Base-by-base conservation (phyloP, 2,888 invertebrate species). In the Drosophila histrio region DNA sequence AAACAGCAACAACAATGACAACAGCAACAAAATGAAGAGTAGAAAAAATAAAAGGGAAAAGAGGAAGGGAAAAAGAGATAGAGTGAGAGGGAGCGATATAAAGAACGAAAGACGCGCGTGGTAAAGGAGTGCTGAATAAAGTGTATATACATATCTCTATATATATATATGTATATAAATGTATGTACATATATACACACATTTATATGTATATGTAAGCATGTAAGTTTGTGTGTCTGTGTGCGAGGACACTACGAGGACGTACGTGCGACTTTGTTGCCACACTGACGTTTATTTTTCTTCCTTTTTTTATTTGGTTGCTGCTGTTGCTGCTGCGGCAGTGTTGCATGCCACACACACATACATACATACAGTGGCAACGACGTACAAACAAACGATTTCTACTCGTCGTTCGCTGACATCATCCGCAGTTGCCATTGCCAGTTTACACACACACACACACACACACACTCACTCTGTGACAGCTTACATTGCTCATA, bases 191-290 rank as follows among this genome's bases (percentile, higher is more conserved):
- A 13, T 26, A 15, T 38, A 13, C n/a, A 34, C 36, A 56, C 15
- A 24, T 24, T 13, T 11, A 3, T 22, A 8, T 11, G 39, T 38
- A 21, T 36, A 26, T 49, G 15, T 38, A 3, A 30, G 8, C 38
- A 32, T 60, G 49, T 54, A 30, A 61, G 28, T 53, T 9, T 72
- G 21, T 71, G 30, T 63, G 30, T 56, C 46, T 73, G 52, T 82
- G 72, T 60, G 59, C 84, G 87, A 88, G 81, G 81, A 82, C 81
- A 82, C 73, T 59, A 72, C 87, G 80, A 80, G 87, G 80, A 80
- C 87, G 80, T 79, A 86, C 84, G 80, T 88, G 87, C 76, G 86
- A 77, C 59, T 77, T 69, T 80, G 69, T 71, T 72, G 64, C 60
- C 65, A 47, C 58, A 71, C 58, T 76, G 72, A 70, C 65, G 73